Evolutionary conservation across 2,113 vertebrate species (phyloP), one percentile per base, ranked within the genome.

Genomic region (Struthidea cinerea): DNA sequence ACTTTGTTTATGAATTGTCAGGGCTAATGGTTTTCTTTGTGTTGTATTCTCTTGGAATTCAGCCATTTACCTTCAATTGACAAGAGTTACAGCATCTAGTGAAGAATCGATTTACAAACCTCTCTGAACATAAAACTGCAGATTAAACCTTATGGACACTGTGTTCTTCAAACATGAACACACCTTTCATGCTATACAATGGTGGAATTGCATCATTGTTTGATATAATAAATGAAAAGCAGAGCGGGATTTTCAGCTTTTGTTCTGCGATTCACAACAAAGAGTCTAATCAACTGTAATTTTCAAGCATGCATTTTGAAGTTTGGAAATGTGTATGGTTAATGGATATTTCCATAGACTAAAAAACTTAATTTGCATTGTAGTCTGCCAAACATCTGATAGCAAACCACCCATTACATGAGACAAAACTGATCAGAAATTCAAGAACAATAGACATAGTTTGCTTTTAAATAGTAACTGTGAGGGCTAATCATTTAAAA

Each of bases 1-100:
- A 87, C 70, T 97, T 97, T 97, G 84, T 94, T 95, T 97, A 84
- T 94, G 80, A 96, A 94, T 97, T 95, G 90, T 94, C 87, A 95
- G 71, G 63, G 86, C 76, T 94, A 97, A 97, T 96, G 80, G 64
- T 75, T 97, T 97, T 96, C 88, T 97, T 97, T 96, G 85, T 96
- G 53, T 75, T 87, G 35, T 68, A 83, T 93, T 97, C 80, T 93
- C 78, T 91, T 91, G 84, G 81, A 98, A 97, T 97, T 95, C 90
- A 97, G 93, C 92, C 88, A 94, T 98, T 97, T 96, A 87, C 97
- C 95, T 97, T 96, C 91, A 96, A 61, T 95, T 12, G 35, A 63
- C 91, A 92, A 91, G 91, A 96, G 94, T 83, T 96, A 80, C 63
- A 89, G 55, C 88, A 95, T 95, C 80, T 95, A 85, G 89, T 41